These are phyloP conservation scores for Psettodes erumei DNA, from an alignment of 2,113 vertebrate species.

Conservation along the genomic window DNA sequence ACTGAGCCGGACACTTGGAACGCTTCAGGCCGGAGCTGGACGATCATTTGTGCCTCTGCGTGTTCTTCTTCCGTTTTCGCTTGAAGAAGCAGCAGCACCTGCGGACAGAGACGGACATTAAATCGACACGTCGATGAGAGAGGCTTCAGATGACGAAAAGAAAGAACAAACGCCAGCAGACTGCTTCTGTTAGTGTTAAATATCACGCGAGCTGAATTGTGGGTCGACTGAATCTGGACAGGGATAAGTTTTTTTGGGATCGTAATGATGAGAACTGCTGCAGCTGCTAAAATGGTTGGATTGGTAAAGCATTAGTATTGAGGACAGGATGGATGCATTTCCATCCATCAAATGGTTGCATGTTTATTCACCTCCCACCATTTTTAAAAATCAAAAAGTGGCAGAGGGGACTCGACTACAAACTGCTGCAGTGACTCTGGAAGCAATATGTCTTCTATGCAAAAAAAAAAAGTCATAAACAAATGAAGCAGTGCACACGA, in stretches of 20 bases:
- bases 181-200: conserved; percentile 19
- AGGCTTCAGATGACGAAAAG: conserved; percentile 14
- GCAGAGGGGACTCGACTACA: conserved; percentile 8
- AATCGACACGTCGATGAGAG: not conserved
- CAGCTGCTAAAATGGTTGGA: conserved; percentile 1
- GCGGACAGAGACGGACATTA: conserved; percentile 63
- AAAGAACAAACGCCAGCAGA: conserved; percentile 19
- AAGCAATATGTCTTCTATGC: not conserved
- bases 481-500: conserved; percentile 62
- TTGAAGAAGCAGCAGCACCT: conserved; percentile 99
- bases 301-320: conserved; percentile 5
- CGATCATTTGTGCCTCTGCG: conserved; percentile 95
- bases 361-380: conserved; percentile 15
- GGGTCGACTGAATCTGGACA: conserved; percentile 15
- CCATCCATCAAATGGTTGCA: conserved; percentile 30
- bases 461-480: too few relatives aligned
- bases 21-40: conserved; percentile 42
- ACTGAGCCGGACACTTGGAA: conserved; percentile 51
- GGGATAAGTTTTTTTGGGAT: not conserved
- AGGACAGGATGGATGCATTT: conserved; percentile 19
- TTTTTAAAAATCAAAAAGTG: conserved; percentile 4
- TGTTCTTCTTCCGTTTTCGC: conserved; percentile 98
- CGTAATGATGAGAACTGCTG: conserved; percentile 14
- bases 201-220: conserved; percentile 4
- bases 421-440: conserved; percentile 33